Percentiles rank a stretch among this genome's conserved stretches.
phyloP scores from a whole-genome alignment of 2,113 vertebrate species.

The Chamaea fasciata region DNA sequence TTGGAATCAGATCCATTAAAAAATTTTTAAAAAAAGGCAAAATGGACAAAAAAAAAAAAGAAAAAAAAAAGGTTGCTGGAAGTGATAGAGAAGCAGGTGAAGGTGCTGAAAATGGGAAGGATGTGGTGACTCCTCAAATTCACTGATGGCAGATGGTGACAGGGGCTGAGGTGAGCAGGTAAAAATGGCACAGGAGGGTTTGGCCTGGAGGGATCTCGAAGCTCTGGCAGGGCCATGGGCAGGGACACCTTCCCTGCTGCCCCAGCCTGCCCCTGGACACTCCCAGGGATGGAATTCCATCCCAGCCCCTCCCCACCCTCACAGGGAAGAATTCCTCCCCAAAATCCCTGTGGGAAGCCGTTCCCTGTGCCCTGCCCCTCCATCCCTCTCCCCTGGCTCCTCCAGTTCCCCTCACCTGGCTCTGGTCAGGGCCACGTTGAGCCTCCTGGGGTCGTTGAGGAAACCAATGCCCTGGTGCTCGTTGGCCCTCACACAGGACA shows the following conservation, averaged over 20 bases:
- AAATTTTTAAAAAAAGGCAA: not conserved
- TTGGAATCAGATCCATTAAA: not conserved
- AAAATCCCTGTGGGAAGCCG: not conserved
- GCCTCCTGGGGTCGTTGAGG: constrained; percentile 92
- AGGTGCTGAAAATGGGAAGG: not conserved
- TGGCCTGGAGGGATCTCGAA: not conserved
- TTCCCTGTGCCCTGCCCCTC: not conserved
- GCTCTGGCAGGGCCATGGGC: too few relatives aligned
- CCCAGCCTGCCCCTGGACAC: not conserved
- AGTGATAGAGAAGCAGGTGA: not conserved
- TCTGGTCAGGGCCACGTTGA: constrained; percentile 96
- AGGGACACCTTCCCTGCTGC: not conserved
- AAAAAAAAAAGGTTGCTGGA: fast-evolving
- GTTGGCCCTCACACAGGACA: constrained; percentile 95
- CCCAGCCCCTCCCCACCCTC: not conserved
- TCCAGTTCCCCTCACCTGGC: constrained; percentile 76
- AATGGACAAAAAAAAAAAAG: not conserved
- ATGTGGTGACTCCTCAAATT: fast-evolving
- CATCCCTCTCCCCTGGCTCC: too few relatives aligned
- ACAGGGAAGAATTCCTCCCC: too few relatives aligned
- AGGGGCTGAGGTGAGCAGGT: not conserved
- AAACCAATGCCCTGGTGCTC: constrained; percentile 98
- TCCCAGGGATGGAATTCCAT: not conserved
- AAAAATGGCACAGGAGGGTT: not conserved
- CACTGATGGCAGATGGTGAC: not conserved